Base-by-base conservation (phyloP, 2,888 invertebrate genomes). In the Cyrtodaria siliqua region DNA sequence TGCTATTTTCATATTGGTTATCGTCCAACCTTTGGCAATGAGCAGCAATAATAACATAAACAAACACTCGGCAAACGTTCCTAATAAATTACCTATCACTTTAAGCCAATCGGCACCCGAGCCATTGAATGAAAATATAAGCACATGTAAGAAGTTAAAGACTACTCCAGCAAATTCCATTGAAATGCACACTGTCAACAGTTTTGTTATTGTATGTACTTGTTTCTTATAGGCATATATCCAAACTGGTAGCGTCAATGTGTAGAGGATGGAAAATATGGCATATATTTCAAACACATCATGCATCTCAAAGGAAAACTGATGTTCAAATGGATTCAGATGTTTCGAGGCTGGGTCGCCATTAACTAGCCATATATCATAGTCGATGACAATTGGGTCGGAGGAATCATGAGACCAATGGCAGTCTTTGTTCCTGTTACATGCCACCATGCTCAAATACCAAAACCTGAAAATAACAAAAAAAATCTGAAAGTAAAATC, bases 11-110 rank as follows among this genome's bases (percentile, higher is more conserved):
- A 97, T 95, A 84, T 97, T 95, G 12, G 98, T 98, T 33, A 99
- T 97, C 4, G 98, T 98, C 98, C 98, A 98, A 56, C 99, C 99
- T 94, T 99, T 98, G 44, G 98, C 98, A 83, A 99, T 94, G 67
- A 99, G 94, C 66, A 99, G 94, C 49, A 99, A 94, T 68, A 99
- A 94, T 84, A 99, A 94, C 97, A 99, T 98, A 92, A 99, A 98
- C 6, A 97, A 95, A 55, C 98, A 97, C 72, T 98, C 95, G 85
- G 98, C 97, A 89, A 98, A 94, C 87, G 97, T 97, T 94, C 98
- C 97, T 88, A 98, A 95, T 87, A 98, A 96, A 94, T 98, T 98
- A 27, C 99, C 99, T 61, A 96, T 95, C 59, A 97, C 96, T 83
- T 96, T 95, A 64, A 98, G 94, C 67, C 96, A 95, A 2, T 96